Evolutionary conservation across 2,888 invertebrate genomes (phyloP).

Genomic region (Thelaira solivaga): DNA sequence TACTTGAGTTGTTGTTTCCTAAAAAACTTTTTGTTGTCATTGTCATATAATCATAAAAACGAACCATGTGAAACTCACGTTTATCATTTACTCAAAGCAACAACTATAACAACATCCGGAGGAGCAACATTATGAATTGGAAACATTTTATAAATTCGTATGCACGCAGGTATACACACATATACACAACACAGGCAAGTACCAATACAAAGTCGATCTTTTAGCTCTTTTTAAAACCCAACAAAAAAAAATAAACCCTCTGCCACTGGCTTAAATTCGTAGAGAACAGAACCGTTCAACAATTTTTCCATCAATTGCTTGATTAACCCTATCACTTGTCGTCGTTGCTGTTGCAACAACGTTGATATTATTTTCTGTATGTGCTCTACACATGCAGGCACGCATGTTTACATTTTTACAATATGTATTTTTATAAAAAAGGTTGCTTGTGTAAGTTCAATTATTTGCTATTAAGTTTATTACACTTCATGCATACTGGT

Average conservation of each 20-base stretch:
- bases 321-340: conserved; percentile 45
- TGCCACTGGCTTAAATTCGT: conserved; percentile 21
- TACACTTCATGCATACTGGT: neutral
- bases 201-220: no score
- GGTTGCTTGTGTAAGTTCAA: conserved; percentile 26
- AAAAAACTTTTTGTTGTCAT: conserved; percentile 64
- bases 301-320: conserved; percentile 42
- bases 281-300: conserved; percentile 12
- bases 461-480: conserved; percentile 36
- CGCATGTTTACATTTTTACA: neutral
- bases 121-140: no score
- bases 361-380: neutral
- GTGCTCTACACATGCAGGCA: neutral
- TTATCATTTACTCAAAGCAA: neutral
- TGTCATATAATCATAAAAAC: conserved; percentile 61
- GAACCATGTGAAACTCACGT: neutral
- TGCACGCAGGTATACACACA: neutral
- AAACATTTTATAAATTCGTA: neutral
- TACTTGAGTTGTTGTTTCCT: conserved; percentile 39
- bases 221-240: neutral
- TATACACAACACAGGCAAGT: neutral
- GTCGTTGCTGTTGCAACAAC: neutral
- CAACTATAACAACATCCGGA: neutral
- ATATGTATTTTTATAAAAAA: conserved; percentile 13
- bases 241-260: neutral